These are phyloP conservation scores for Amyelois transitella DNA, from an alignment of 1,140 invertebrate species.

Conservation along the genomic window DNA sequence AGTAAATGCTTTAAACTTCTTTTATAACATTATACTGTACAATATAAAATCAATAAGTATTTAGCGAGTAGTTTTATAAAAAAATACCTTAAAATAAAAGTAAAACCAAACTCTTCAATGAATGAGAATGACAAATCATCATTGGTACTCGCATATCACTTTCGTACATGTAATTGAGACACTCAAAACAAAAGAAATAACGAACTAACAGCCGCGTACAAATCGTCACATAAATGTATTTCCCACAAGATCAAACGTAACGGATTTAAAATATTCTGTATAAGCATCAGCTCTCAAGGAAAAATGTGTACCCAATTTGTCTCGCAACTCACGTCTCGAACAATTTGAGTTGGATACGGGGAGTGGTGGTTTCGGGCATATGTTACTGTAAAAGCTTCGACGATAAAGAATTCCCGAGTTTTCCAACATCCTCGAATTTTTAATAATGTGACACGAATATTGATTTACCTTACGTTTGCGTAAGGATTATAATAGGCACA, in stretches of 20 bases:
- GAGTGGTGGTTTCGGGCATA: slow-evolving; percentile 25
- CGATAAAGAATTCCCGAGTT: slow-evolving; percentile 5
- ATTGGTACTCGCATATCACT: too few relatives aligned
- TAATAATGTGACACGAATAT: not conserved
- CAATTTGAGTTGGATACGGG: slow-evolving; percentile 25
- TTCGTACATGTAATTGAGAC: too few relatives aligned
- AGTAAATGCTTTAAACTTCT: too few relatives aligned
- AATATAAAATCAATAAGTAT: too few relatives aligned
- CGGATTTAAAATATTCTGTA: slow-evolving; percentile 18
- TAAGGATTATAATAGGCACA: too few relatives aligned
- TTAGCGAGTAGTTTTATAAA: too few relatives aligned
- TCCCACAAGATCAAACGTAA: slow-evolving; percentile 12
- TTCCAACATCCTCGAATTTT: not conserved
- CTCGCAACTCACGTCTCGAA: slow-evolving; percentile 23
- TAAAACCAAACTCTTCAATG: too few relatives aligned
- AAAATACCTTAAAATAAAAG: too few relatives aligned
- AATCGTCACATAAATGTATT: slow-evolving; percentile 3
- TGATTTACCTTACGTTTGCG: slow-evolving; percentile 18
- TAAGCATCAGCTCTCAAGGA: slow-evolving; percentile 20
- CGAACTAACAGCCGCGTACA: not conserved
- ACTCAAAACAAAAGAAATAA: not conserved
- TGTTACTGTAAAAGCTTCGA: not conserved
- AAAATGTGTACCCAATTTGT: slow-evolving; percentile 32
- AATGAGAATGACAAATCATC: too few relatives aligned
- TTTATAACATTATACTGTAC: too few relatives aligned